Evolutionary conservation across 2,113 vertebrate genomes (phyloP), one percentile per base, ranked within the genome.

Genomic region (Nematolebias whitei): DNA sequence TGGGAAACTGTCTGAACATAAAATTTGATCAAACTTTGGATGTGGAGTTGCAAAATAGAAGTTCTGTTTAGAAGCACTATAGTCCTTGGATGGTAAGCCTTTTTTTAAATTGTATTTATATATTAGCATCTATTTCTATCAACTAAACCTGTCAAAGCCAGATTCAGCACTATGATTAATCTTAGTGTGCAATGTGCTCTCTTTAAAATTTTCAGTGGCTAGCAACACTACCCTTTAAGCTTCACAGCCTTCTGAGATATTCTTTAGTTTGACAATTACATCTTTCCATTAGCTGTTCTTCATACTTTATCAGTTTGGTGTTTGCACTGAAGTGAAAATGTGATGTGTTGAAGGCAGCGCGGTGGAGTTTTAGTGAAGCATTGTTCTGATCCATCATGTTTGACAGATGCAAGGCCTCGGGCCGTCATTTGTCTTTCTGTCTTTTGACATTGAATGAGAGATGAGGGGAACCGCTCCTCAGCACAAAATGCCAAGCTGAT

Each of bases 341-440:
- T 78, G 76, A 76, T 63, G 67, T 56, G 80, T 80, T 78, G 82
- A 81, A 80, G 82, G 78, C 67, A 52, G 76, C 26, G 52, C 56
- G 71, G 48, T 63, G 62, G 76, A 81, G 82, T 82, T 87, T 82
- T 80, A 86, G 80, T 71, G 75, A 68, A 83, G 83, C 78, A 71
- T 86, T 78, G 52, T 84, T 87, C 82, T 82, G 83, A 86, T 88
- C 85, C 85, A 86, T 90, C 87, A 88, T 75, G 74, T 87, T 43
- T 87, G 88, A 88, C 90, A 85, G 83, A 87, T 69, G 75, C 61
- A 56, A 78, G 74, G 85, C 84, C 83, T 78, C 76, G 1, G 79
- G 87, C 85, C 43, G 63, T 85, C 89, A 83, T 89, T 84, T 80
- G 72, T 88, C 86, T 88, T 78, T 68, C 67, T 54, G 78, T 41